A percentile compares a stretch with the other conserved stretches of the same genome.
Evolutionary conservation across 2,797 vertebrate genomes (phyloP).

Genomic region (Phoeniculus purpureus): DNA sequence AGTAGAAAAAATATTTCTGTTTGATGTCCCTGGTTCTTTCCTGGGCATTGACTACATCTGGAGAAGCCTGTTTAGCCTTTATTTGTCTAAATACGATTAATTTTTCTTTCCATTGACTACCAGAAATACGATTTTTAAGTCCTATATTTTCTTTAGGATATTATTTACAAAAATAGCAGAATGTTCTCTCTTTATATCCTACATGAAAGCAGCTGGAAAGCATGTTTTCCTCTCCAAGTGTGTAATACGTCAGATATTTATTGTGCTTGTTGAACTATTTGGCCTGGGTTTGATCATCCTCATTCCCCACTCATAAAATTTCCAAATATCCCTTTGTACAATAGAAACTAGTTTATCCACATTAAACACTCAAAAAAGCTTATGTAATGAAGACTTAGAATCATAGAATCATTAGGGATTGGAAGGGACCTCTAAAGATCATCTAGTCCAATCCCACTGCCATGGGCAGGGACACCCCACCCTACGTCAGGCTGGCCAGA

Average conservation of each 20-base stretch:
- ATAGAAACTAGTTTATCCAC: background rate
- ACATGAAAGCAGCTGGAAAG: background rate
- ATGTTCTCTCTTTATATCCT: background rate
- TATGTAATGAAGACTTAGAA: background rate
- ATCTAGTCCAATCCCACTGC: too few relatives aligned
- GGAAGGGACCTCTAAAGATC: too few relatives aligned
- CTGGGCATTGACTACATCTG: background rate
- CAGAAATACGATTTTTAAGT: background rate
- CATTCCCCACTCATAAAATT: background rate
- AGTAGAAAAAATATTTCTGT: background rate
- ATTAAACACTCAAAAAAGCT: background rate
- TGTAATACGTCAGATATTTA: background rate
- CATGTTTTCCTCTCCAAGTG: background rate
- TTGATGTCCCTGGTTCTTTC: background rate
- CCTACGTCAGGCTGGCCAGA: too few relatives aligned
- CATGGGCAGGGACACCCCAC: too few relatives aligned
- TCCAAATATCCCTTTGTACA: background rate
- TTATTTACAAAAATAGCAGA: background rate
- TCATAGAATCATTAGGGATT: too few relatives aligned
- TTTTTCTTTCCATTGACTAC: background rate
- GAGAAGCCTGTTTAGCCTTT: background rate
- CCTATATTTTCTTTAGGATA: background rate
- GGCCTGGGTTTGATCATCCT: background rate
- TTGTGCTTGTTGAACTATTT: background rate
- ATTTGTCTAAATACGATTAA: background rate